Conservation (phyloP, 2,113 vertebrate species). For the Perognathus longimembris region DNA sequence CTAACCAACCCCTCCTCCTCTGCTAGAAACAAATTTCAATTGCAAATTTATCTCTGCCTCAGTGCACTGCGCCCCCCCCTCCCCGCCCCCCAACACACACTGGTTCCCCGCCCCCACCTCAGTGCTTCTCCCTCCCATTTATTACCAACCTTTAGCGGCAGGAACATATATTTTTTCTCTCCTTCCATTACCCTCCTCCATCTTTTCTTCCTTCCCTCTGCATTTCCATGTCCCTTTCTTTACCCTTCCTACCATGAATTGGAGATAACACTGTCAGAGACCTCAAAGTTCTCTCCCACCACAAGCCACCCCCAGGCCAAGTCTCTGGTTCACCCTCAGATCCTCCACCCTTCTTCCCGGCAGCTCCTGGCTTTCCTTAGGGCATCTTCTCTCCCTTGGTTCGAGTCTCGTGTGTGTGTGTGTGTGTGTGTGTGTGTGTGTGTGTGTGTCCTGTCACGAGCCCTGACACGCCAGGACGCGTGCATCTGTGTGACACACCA, state of each 20-base stretch:
- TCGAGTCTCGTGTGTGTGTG: too few relatives aligned
- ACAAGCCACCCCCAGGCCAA: background rate
- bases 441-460: background rate
- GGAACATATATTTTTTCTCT: constrained; percentile 47
- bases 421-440: too few relatives aligned
- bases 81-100: background rate
- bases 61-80: background rate
- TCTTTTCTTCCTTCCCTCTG: constrained; percentile 7
- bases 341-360: background rate
- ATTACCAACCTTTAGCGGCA: constrained; percentile 62
- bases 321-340: background rate
- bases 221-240: background rate
- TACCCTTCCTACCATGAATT: constrained; percentile 24
- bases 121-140: constrained; percentile 35
- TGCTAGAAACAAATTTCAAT: constrained; percentile 64
- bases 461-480: background rate
- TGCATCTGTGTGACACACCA: too few relatives aligned
- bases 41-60: constrained; percentile 76
- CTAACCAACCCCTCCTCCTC: constrained; percentile 50
- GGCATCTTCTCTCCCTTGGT: background rate
- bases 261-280: background rate
- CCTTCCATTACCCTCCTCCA: constrained; percentile 19
- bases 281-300: background rate
- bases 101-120: background rate
- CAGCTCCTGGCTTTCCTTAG: background rate